Base-by-base conservation (phyloP, 2,113 vertebrate species). In the Tauraco erythrolophus region DNA sequence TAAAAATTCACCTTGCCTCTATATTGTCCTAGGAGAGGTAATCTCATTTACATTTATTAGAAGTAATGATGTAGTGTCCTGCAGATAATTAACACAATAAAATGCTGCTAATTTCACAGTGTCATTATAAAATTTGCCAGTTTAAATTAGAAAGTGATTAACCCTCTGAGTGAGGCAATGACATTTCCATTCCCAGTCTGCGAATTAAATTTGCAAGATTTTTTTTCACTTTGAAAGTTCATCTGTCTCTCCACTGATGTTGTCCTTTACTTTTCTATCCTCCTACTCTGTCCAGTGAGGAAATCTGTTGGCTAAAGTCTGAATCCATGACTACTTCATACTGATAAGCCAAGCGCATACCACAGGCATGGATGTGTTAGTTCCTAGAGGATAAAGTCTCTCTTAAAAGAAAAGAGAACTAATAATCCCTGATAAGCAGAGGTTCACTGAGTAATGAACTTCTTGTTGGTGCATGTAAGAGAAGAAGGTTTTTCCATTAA, bases 91-190 rank as follows among this genome's bases (percentile, higher is more conserved):
- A 98, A 98, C 98, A 98, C 98, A 98, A 97, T 98, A 98, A 98
- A 98, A 98, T 98, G 98, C 98, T 98, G 98, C 98, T 99, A 99
- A 99, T 99, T 99, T 98, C 98, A 98, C 97, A 98, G 95, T 99
- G 98, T 98, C 98, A 97, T 98, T 98, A 98, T 98, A 98, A 98
- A 98, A 98, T 98, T 98, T 98, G 96, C 97, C 96, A 97, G 97
- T 98, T 98, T 98, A 98, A 98, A 98, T 98, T 98, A 98, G 97
- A 98, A 98, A 98, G 96, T 98, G 98, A 98, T 98, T 98, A 98
- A 98, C 98, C 98, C 98, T 98, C 98, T 98, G 98, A 98, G 98
- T 95, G 51, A 97, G 97, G 97, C 98, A 98, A 98, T 98, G 98
- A 98, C 98, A 98, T 98, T 98, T 99, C 97, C 98, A 97, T 98